Evolutionary conservation across 2,113 vertebrate species (phyloP).

Genomic region (Zosterops hypoxanthus): DNA sequence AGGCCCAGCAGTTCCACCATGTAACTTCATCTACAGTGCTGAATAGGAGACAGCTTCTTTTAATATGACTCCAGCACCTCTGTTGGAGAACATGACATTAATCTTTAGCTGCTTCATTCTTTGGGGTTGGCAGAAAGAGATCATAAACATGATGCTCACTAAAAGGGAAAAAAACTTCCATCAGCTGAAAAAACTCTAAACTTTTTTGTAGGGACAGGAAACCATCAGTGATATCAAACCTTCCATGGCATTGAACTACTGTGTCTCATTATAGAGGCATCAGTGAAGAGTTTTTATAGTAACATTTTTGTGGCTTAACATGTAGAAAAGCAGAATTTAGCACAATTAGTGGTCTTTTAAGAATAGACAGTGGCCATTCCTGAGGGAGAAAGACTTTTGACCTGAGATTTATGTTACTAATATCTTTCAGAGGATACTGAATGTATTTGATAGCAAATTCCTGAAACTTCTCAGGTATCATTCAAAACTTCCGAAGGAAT

Average conservation of each 20-base stretch:
- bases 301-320: background rate
- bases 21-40: background rate
- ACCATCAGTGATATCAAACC: background rate
- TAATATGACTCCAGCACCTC: background rate
- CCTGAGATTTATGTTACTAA: background rate
- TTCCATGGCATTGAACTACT: background rate
- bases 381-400: background rate
- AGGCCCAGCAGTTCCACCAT: background rate
- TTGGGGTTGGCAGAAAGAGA: background rate
- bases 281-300: background rate
- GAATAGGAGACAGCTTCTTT: background rate
- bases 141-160: background rate
- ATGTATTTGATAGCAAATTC: background rate
- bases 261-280: background rate
- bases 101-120: background rate
- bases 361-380: background rate
- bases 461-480: background rate
- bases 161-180: background rate
- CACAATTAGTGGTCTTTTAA: background rate
- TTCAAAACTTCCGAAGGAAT: constrained; percentile 7
- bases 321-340: background rate
- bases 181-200: background rate
- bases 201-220: background rate
- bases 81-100: background rate
- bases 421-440: background rate